Evolutionary conservation across 2,888 invertebrate species (phyloP).

Genomic region (Acheta domesticus): DNA sequence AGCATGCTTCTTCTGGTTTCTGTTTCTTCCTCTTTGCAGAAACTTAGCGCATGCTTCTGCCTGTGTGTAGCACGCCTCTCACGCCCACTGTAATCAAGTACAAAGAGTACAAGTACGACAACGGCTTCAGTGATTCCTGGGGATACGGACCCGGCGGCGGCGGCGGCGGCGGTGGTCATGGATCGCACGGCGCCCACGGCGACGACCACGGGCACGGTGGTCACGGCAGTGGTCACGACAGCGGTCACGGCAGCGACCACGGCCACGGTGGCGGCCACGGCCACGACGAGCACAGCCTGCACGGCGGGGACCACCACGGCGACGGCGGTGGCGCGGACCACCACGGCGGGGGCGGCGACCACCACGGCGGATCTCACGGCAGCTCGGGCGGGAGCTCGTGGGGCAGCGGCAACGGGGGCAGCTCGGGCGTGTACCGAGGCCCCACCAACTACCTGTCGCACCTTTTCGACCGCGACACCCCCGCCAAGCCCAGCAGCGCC

Average conservation of each 20-base stretch:
- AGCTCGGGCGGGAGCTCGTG: background rate
- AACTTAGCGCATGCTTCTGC: slow-evolving; percentile 9
- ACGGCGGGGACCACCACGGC: background rate
- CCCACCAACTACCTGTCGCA: background rate
- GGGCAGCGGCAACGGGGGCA: background rate
- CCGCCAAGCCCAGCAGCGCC: background rate
- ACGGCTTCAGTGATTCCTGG: background rate
- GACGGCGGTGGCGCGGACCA: background rate
- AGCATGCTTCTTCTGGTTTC: slow-evolving; percentile 5
- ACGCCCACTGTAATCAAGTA: slow-evolving; percentile 18
- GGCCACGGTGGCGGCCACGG: background rate
- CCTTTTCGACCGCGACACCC: background rate
- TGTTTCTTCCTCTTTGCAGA: slow-evolving; percentile 1
- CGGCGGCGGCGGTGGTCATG: background rate
- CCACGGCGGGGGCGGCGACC: background rate
- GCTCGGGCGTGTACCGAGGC: background rate
- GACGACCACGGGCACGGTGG: background rate
- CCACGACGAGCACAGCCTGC: background rate
- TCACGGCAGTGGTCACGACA: background rate
- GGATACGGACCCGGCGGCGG: background rate
- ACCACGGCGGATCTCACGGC: background rate
- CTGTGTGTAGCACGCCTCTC: slow-evolving; percentile 18
- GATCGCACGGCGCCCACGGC: background rate
- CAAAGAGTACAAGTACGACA: slow-evolving; percentile 18
- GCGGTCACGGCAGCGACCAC: background rate